Conservation (phyloP, 2,113 vertebrate species). For the Chauna torquata region DNA sequence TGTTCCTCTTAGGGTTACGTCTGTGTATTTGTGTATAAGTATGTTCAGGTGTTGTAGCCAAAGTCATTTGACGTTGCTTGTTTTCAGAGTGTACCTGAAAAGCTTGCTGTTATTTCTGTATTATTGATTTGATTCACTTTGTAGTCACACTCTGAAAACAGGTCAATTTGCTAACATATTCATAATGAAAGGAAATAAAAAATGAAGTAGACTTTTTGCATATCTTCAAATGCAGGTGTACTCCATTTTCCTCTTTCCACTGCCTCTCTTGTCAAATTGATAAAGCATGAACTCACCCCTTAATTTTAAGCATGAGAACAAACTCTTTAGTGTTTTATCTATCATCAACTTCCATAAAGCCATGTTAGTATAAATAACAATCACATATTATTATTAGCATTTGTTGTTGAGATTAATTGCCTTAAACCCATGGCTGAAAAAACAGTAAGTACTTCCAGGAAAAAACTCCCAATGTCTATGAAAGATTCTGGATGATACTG, state of each 20-base stretch:
- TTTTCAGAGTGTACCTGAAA: background rate
- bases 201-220: background rate
- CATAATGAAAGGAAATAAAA: background rate
- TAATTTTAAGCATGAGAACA: background rate
- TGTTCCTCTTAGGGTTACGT: background rate
- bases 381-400: background rate
- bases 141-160: background rate
- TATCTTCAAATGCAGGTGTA: background rate
- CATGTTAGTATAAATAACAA: background rate
- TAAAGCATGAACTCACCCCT: background rate
- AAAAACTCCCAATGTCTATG: background rate
- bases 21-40: background rate
- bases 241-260: background rate
- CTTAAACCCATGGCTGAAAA: background rate
- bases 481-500: background rate
- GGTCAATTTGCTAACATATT: background rate
- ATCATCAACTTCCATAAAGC: background rate
- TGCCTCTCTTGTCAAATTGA: background rate
- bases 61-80: background rate
- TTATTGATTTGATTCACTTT: background rate
- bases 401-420: background rate
- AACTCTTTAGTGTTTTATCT: background rate
- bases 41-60: background rate
- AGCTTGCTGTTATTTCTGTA: background rate
- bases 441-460: background rate